Evolutionary conservation across 2,113 vertebrate genomes (phyloP).

Genomic region (Carassius carassius): DNA sequence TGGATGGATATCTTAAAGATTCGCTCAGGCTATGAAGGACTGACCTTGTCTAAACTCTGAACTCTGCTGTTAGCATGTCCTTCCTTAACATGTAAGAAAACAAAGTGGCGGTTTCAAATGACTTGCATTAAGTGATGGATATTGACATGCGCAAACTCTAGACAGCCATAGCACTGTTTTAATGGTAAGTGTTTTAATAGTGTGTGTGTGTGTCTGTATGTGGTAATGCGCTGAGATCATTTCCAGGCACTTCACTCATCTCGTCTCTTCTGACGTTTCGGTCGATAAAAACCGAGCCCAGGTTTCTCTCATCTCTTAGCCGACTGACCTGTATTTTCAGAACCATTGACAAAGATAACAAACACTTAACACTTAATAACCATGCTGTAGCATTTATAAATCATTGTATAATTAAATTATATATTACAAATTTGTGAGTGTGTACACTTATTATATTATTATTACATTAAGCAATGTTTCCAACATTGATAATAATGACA

Average conservation of each 20-base stretch:
- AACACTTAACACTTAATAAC: background rate
- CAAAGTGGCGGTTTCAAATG: background rate
- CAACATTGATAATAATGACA: too few species aligned
- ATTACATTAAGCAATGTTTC: too few species aligned
- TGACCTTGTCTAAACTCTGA: background rate
- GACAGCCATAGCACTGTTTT: background rate
- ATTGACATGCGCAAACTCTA: background rate
- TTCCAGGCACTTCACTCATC: conserved; percentile 43
- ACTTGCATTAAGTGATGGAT: conserved; percentile 8
- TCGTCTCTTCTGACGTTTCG: background rate
- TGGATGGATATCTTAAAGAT: background rate
- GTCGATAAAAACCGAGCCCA: background rate
- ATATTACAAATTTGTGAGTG: too few species aligned
- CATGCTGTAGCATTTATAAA: too few species aligned
- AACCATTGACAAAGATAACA: conserved; percentile 15
- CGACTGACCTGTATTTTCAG: conserved; percentile 30
- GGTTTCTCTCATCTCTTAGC: conserved; percentile 13
- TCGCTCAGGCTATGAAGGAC: background rate
- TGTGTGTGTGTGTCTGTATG: background rate
- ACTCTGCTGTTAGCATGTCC: background rate
- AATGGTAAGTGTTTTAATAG: background rate
- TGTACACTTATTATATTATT: too few species aligned
- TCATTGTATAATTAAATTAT: too few species aligned
- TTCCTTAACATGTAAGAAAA: background rate
- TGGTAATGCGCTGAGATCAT: conserved; percentile 21